phyloP scores from a whole-genome alignment of 2,113 vertebrate genomes.

The Chaetorhynchus papuensis region DNA sequence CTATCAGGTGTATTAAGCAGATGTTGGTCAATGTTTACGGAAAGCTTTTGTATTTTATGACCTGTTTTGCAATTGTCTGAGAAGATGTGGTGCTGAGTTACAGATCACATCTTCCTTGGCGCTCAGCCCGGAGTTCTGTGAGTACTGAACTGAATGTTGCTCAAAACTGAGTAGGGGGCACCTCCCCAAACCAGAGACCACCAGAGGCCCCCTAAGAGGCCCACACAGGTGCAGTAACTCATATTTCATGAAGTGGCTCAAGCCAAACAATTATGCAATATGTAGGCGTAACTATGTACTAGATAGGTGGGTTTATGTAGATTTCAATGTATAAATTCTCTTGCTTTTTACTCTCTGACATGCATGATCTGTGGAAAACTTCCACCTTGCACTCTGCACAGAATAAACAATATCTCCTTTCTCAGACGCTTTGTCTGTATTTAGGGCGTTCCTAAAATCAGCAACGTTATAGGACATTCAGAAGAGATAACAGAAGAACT shows the following conservation, averaged over 20 bases:
- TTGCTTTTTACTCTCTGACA: neutral
- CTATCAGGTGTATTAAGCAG: neutral
- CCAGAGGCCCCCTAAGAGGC: neutral
- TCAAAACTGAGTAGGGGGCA: neutral
- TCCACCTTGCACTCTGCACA: neutral
- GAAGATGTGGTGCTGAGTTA: neutral
- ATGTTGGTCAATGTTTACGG: neutral
- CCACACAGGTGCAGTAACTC: neutral
- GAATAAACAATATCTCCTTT: neutral
- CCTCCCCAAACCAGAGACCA: neutral
- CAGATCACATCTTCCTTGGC: neutral
- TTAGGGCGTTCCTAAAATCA: neutral
- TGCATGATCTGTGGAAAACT: accelerated
- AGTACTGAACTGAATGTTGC: neutral
- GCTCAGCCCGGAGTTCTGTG: neutral
- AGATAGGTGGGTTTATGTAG: neutral
- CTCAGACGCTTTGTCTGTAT: neutral
- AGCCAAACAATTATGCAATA: neutral
- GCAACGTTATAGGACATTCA: neutral
- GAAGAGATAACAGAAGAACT: neutral
- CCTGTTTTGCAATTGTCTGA: neutral
- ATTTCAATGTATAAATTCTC: neutral
- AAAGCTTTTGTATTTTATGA: neutral
- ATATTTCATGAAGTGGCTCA: neutral
- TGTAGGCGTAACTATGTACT: neutral